Evolutionary conservation across 2,113 vertebrate species (phyloP).

Genomic region (Dipodomys stephensi): DNA sequence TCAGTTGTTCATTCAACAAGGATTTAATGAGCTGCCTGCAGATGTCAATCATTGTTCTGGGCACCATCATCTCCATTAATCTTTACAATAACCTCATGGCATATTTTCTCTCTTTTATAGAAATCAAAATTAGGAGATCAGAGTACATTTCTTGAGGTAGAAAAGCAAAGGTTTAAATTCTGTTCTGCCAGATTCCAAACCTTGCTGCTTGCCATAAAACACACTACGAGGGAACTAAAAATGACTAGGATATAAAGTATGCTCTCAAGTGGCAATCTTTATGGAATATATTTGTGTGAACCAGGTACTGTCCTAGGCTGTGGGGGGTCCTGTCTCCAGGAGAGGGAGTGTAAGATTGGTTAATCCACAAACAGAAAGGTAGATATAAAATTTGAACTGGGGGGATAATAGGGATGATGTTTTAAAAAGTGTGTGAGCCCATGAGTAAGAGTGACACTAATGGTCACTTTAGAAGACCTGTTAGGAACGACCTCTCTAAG

Average conservation of each 20-base stretch:
- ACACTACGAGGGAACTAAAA: neutral
- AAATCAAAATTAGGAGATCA: slow-evolving; percentile 23
- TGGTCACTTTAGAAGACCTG: neutral
- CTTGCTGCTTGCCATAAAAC: slow-evolving; percentile 59
- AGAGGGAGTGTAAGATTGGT: neutral
- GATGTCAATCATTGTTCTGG: neutral
- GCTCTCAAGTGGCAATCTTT: slow-evolving; percentile 18
- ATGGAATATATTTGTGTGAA: neutral
- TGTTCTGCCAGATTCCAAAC: slow-evolving; percentile 53
- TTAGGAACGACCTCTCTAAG: neutral
- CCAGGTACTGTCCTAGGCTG: neutral
- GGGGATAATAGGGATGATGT: neutral
- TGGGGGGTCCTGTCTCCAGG: neutral
- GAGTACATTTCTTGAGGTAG: slow-evolving; percentile 40
- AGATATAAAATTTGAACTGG: neutral
- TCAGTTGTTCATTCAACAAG: neutral
- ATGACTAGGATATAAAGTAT: slow-evolving; percentile 52
- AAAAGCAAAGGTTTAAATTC: slow-evolving; percentile 53
- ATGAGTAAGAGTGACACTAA: rapidly evolving
- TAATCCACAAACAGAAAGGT: neutral
- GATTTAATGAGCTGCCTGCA: neutral
- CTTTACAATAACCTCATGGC: neutral
- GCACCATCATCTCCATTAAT: neutral
- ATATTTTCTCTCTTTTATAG: slow-evolving; percentile 55
- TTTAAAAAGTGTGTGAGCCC: too few relatives aligned